Conservation (phyloP, 2,888 invertebrate genomes). For the Eudemis profundana region DNA sequence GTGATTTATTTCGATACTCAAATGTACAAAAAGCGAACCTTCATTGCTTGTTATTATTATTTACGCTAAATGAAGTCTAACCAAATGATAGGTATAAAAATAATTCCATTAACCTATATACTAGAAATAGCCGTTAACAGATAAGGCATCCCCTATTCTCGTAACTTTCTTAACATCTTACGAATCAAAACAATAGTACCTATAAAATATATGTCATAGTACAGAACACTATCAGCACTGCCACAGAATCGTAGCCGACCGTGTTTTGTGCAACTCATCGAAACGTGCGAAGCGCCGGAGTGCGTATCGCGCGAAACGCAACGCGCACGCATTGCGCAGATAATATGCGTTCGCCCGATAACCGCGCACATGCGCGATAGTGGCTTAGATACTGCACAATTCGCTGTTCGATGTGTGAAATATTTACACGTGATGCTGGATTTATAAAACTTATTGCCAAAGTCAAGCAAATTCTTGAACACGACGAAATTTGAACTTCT, state of each 20-base stretch:
- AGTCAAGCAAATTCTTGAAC: too few relatives aligned
- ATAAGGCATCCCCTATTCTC: too few relatives aligned
- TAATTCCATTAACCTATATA: too few relatives aligned
- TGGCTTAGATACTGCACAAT: constrained; percentile 62
- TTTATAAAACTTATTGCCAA: not conserved
- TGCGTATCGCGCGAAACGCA: constrained; percentile 77
- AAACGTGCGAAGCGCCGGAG: constrained; percentile 66
- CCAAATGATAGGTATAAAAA: too few relatives aligned
- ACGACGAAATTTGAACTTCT: too few relatives aligned
- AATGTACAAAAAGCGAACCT: too few relatives aligned
- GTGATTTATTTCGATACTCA: too few relatives aligned
- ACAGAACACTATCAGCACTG: constrained; percentile 10
- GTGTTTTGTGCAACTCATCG: constrained; percentile 54
- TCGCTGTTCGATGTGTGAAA: constrained; percentile 52
- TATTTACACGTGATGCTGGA: not conserved
- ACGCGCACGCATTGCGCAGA: constrained; percentile 76
- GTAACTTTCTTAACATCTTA: too few relatives aligned
- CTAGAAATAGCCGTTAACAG: too few relatives aligned
- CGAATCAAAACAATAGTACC: not conserved
- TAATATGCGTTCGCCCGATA: constrained; percentile 76
- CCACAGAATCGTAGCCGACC: constrained; percentile 2
- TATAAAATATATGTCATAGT: not conserved
- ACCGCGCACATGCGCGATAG: constrained; percentile 66
- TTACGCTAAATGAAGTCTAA: too few relatives aligned
- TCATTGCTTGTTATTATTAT: too few relatives aligned